Percentiles rank a stretch among this genome's conserved stretches.
phyloP scores from a whole-genome alignment of 2,113 vertebrate genomes.

The Sylvietta virens region DNA sequence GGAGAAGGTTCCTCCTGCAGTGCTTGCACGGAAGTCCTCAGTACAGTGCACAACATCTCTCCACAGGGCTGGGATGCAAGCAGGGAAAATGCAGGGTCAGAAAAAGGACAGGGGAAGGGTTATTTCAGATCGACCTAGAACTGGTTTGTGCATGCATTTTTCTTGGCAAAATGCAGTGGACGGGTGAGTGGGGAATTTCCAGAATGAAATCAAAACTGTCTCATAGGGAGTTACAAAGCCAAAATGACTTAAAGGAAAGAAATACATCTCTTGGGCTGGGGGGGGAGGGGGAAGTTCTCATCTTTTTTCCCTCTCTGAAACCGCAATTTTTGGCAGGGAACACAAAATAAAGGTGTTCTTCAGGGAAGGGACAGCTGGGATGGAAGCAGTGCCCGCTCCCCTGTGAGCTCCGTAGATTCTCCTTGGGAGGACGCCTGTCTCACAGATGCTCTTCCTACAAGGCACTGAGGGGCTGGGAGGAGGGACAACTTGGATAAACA shows the following conservation, averaged over 20 bases:
- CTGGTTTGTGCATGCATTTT: not conserved
- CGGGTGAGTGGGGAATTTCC: not conserved
- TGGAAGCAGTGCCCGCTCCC: not conserved
- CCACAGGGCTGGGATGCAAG: not conserved
- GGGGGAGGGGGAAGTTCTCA: not conserved
- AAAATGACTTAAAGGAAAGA: not conserved
- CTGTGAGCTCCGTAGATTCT: not conserved
- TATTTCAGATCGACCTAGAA: not conserved
- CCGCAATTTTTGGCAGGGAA: not conserved
- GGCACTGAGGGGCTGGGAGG: not conserved
- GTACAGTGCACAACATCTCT: not conserved
- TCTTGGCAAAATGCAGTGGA: not conserved
- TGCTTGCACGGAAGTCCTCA: not conserved
- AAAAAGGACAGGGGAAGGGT: not conserved
- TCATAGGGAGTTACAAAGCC: not conserved
- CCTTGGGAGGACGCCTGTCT: not conserved
- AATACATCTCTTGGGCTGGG: not conserved
- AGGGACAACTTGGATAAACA: not conserved
- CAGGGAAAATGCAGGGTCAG: not conserved
- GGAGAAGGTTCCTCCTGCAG: not conserved
- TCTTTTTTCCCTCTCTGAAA: not conserved
- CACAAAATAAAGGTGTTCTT: not conserved
- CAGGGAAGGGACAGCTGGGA: not conserved
- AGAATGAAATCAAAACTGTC: constrained; percentile 7
- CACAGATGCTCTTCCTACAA: rapidly evolving